phyloP scores from a whole-genome alignment of 2,797 vertebrate species.

The Lagodon rhomboides region DNA sequence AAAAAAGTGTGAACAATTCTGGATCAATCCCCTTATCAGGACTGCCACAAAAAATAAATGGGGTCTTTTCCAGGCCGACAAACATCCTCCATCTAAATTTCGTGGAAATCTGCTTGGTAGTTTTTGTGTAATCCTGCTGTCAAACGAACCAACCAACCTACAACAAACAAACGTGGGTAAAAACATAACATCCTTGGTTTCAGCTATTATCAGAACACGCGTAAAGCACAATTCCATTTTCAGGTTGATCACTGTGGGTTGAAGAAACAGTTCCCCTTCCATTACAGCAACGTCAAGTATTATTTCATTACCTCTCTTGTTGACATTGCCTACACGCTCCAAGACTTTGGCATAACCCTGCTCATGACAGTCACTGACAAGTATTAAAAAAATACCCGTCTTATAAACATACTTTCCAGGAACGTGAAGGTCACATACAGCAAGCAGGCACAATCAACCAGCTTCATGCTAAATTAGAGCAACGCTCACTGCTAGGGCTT shows the following conservation, averaged over 20 bases:
- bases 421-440: conserved; percentile 74
- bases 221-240: not conserved
- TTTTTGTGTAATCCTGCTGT: too few species aligned
- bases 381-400: conserved; percentile 52
- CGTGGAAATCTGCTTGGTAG: too few species aligned
- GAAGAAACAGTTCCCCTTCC: not conserved
- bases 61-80: too few species aligned
- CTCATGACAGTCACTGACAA: conserved; percentile 52
- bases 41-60: too few species aligned
- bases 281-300: conserved; percentile 4
- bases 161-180: too few species aligned
- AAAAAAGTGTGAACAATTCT: too few species aligned
- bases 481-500: conserved; percentile 58
- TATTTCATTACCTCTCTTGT: conserved; percentile 24
- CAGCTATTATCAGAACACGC: too few species aligned
- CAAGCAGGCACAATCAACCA: conserved; percentile 46
- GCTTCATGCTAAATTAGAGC: conserved; percentile 77
- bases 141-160: too few species aligned
- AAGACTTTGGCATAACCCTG: conserved; percentile 23
- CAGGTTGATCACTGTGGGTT: not conserved
- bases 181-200: too few species aligned
- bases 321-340: conserved; percentile 33
- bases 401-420: conserved; percentile 42
- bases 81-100: too few species aligned
- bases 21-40: too few species aligned